Base-by-base conservation (phyloP, 2,113 vertebrate species). In the Nanorana parkeri region DNA sequence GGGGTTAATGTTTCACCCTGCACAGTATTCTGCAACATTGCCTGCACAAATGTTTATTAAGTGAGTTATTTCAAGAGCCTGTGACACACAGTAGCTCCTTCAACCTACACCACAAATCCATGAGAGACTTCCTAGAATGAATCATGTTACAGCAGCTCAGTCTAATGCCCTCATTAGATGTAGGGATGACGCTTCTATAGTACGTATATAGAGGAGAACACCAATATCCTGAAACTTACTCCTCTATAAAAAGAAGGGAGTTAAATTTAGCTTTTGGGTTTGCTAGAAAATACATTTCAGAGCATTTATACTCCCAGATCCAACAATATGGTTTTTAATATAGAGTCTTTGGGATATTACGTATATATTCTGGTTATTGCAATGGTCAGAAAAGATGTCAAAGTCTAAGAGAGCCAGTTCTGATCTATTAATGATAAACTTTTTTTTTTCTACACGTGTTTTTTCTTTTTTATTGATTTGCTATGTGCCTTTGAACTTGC, bases 91-190 rank as follows among this genome's bases (percentile, higher is more conserved):
- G 47, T 64, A 76, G 72, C 72, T 75, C 28, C 23, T 76, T 76
- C 72, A 67, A 76, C 64, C 52, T 76, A 68, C 63, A 76, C 80
- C 71, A 67, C 80, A 75, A 76, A 82, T 76, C 71, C 80, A 76
- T 24, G 63, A 68, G 80, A 82, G 71, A 75, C 67, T 58, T 76
- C 63, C 72, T 47, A 67, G 28, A 47, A 60, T 82, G 80, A 82
- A 65, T 82, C 80, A 76, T 76, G 66, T 82, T 82, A 82, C 80
- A 76, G 55, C 71, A 75, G 41, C 72, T 75, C 58, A 41, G 52
- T 75, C 80, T 68, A 82, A 82, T 82, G 80, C 72, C 80, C 52
- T 82, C 80, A 82, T 82, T 82, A 82, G 67, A 72, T 68, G 72
- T 47, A 60, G 29, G 29, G 72, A 82, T 66, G 80, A 76, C 28